Evolutionary conservation across 2,888 invertebrate species (phyloP).

Genomic region (Drosophila buzzatii): DNA sequence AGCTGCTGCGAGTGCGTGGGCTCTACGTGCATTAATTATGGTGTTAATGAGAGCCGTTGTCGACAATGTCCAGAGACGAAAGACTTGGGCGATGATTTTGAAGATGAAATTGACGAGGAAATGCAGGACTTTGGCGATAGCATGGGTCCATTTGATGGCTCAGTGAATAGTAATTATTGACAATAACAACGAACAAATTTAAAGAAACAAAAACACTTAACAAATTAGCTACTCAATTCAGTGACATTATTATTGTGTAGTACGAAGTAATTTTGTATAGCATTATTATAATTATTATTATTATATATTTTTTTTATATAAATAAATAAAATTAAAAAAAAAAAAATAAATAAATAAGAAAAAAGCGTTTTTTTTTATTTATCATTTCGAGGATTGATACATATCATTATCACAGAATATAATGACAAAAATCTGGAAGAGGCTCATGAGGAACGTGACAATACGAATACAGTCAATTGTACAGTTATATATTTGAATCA

Average conservation of each 20-base stretch:
- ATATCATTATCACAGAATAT: slow-evolving; percentile 86
- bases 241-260: slow-evolving; percentile 79
- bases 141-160: slow-evolving; percentile 85
- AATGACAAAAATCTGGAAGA: slow-evolving; percentile 88
- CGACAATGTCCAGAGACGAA: slow-evolving; percentile 88
- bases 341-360: no score
- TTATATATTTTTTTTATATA: slow-evolving; percentile 55
- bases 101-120: slow-evolving; percentile 83
- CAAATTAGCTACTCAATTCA: slow-evolving; percentile 77
- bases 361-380: no score
- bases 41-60: slow-evolving; percentile 93
- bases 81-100: slow-evolving; percentile 86
- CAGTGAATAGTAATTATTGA: slow-evolving; percentile 82
- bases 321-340: no score
- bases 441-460: slow-evolving; percentile 82
- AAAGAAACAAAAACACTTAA: slow-evolving; percentile 62
- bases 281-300: slow-evolving; percentile 67
- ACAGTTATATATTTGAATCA: slow-evolving; percentile 96
- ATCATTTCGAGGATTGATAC: no score
- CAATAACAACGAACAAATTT: slow-evolving; percentile 58
- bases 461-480: slow-evolving; percentile 91
- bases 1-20: slow-evolving; percentile 98
- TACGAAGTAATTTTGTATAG: slow-evolving; percentile 80
- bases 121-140: slow-evolving; percentile 88
- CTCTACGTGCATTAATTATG: slow-evolving; percentile 94